Conservation (phyloP, 2,113 vertebrate species). For the Corythornis vintsioides region DNA sequence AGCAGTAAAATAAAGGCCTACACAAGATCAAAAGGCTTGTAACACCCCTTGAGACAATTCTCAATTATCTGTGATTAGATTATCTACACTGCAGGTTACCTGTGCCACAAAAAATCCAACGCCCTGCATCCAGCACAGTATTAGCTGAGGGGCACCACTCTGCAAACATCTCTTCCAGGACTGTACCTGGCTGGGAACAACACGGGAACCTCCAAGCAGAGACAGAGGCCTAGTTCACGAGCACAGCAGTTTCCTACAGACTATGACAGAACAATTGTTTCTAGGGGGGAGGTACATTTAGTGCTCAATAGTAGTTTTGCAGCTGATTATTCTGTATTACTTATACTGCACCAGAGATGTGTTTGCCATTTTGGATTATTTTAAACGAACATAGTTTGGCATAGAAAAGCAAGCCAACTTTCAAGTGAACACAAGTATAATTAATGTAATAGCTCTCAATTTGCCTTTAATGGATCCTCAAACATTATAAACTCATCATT, state of each 20-base stretch:
- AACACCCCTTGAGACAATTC: background rate
- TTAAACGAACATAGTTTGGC: background rate
- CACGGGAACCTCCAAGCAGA: background rate
- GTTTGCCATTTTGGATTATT: background rate
- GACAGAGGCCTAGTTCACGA: background rate
- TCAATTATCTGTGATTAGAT: background rate
- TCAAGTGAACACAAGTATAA: background rate
- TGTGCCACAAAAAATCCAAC: background rate
- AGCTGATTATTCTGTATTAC: background rate
- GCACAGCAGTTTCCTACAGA: background rate
- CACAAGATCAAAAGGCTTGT: background rate
- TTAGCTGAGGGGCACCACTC: background rate
- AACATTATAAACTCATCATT: background rate
- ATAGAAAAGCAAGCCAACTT: background rate
- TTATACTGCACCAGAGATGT: background rate
- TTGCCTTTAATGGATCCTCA: background rate
- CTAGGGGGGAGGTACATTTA: background rate
- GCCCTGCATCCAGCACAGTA: background rate
- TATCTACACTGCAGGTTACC: background rate
- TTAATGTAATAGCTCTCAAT: background rate
- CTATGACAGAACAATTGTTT: background rate
- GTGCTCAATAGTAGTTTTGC: background rate
- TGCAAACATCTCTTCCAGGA: background rate
- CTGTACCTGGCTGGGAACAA: background rate
- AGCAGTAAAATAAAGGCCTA: background rate